A percentile compares a stretch with the other conserved stretches of the same genome.
Evolutionary conservation across 2,113 vertebrate species (phyloP).

Genomic region (Perognathus longimembris): DNA sequence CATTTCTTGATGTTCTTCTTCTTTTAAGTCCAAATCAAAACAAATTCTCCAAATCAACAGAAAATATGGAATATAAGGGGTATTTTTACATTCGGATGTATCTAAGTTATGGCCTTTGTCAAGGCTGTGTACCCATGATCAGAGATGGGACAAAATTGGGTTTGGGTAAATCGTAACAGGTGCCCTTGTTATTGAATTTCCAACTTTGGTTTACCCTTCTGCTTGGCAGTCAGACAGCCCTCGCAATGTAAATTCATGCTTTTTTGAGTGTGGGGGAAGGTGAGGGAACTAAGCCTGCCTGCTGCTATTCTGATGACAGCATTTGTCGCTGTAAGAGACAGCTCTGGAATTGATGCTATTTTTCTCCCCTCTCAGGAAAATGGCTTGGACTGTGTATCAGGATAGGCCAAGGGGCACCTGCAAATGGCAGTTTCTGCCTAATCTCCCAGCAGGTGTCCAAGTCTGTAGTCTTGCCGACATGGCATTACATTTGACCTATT

Average conservation of each 20-base stretch:
- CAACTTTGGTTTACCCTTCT: constrained; percentile 58
- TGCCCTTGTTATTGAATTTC: constrained; percentile 37
- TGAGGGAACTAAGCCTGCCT: constrained; percentile 71
- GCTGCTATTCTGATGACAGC: constrained; percentile 79
- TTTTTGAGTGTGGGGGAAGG: constrained; percentile 74
- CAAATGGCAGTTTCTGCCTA: constrained; percentile 41
- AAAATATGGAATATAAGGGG: background rate
- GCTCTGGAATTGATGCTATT: constrained; percentile 55
- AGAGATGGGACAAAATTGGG: background rate
- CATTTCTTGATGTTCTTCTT: background rate
- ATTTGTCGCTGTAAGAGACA: constrained; percentile 71
- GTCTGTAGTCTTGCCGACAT: constrained; percentile 12
- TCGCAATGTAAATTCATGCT: constrained; percentile 71
- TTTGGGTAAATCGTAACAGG: constrained; percentile 40
- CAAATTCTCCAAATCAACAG: constrained; percentile 15
- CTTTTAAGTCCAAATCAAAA: constrained; percentile 43
- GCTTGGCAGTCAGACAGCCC: constrained; percentile 63
- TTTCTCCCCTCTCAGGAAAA: constrained; percentile 58
- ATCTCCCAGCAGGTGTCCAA: background rate
- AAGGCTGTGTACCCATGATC: background rate
- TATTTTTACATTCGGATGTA: background rate
- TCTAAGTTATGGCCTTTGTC: background rate
- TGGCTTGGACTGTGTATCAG: constrained; percentile 32
- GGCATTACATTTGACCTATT: background rate
- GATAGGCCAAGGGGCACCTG: constrained; percentile 37